A percentile compares a stretch with the other conserved stretches of the same genome.
phyloP scores from a whole-genome alignment of 2,113 vertebrate genomes.

The Eudyptes chrysolophus region DNA sequence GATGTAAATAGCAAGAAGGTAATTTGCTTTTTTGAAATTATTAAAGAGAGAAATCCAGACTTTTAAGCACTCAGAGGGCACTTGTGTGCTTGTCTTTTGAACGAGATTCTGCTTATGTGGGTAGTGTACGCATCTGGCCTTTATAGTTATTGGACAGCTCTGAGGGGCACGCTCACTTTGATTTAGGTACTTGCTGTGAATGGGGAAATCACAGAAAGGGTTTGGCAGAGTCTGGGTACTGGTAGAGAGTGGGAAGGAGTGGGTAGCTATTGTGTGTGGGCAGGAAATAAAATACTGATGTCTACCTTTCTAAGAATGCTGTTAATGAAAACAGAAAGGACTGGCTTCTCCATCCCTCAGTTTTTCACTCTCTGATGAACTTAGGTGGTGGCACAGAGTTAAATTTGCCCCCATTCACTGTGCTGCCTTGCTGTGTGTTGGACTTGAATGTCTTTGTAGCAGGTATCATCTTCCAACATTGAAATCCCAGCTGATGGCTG shows the following conservation, averaged over 20 bases:
- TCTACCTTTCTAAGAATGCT: background rate
- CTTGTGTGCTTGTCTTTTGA: background rate
- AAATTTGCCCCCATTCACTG: background rate
- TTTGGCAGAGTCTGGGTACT: background rate
- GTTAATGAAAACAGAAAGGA: background rate
- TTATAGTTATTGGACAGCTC: background rate
- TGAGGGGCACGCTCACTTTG: background rate
- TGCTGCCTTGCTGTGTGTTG: background rate
- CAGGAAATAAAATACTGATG: background rate
- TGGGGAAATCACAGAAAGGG: background rate
- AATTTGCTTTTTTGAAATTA: background rate
- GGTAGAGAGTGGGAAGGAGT: background rate
- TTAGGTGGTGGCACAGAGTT: background rate
- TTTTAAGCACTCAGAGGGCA: background rate
- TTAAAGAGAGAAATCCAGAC: background rate
- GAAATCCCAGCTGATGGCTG: background rate
- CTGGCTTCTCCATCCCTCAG: background rate
- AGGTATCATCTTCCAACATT: background rate
- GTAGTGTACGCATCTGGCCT: background rate
- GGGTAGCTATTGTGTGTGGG: background rate
- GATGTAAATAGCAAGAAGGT: rapidly evolving
- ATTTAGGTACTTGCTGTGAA: background rate
- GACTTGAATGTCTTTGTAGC: background rate
- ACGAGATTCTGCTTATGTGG: background rate
- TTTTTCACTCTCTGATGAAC: background rate